A percentile compares a stretch with the other conserved stretches of the same genome.
These are phyloP conservation scores for Boleophthalmus pectinirostris DNA, from an alignment of 2,113 vertebrate genomes.

Conservation along the genomic window DNA sequence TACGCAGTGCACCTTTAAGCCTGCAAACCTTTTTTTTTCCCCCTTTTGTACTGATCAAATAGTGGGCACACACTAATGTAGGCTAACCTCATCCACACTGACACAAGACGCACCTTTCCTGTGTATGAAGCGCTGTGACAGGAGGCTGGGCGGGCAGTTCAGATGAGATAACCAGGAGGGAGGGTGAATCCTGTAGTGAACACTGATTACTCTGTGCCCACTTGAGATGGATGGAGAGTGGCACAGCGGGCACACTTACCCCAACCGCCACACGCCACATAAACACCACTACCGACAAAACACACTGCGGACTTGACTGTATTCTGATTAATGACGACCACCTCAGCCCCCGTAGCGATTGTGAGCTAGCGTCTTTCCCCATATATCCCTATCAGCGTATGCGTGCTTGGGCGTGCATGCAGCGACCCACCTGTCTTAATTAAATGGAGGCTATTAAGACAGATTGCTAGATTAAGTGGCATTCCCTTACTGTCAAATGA, in stretches of 20 bases:
- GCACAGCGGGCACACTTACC: slow-evolving; percentile 54
- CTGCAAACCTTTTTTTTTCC: no score
- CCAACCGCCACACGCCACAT: slow-evolving; percentile 10
- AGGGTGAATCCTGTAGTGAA: slow-evolving; percentile 65
- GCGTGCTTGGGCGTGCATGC: slow-evolving; percentile 23
- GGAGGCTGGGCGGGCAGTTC: slow-evolving; percentile 48
- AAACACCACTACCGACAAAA: slow-evolving; percentile 13
- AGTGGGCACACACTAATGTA: not conserved
- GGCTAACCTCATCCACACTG: not conserved
- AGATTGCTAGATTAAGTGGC: slow-evolving; percentile 64
- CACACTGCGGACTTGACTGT: slow-evolving; percentile 17
- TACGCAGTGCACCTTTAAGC: no score
- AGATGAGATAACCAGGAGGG: slow-evolving; percentile 54
- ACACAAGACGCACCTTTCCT: slow-evolving; percentile 3
- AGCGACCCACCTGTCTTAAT: slow-evolving; percentile 61
- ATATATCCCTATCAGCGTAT: not conserved
- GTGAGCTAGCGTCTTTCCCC: not conserved
- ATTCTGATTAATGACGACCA: slow-evolving; percentile 61
- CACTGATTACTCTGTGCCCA: slow-evolving; percentile 73
- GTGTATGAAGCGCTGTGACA: slow-evolving; percentile 14
- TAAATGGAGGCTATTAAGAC: slow-evolving; percentile 61
- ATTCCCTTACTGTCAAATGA: slow-evolving; percentile 54
- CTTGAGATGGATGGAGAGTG: slow-evolving; percentile 70
- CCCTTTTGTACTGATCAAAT: no score
- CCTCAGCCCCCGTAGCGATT: slow-evolving; percentile 28